These are phyloP conservation scores for Drosophila crucigera DNA, from an alignment of 2,888 invertebrate genomes.

Conservation along the genomic window DNA sequence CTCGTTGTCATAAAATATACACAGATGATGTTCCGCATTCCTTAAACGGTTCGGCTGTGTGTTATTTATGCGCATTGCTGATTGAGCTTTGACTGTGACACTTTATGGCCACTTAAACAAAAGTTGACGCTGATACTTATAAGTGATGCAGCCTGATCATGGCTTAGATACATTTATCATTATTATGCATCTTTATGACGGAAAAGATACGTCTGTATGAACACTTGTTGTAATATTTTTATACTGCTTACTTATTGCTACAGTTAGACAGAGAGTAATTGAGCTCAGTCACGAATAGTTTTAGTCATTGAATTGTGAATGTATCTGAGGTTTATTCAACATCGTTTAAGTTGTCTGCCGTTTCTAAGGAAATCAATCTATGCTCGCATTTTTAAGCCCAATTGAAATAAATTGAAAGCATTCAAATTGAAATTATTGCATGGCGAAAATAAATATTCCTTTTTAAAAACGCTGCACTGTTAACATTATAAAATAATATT, in stretches of 20 bases:
- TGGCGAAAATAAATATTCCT: neutral
- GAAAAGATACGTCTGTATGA: neutral
- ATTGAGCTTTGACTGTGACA: constrained; percentile 67
- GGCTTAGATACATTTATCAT: constrained; percentile 25
- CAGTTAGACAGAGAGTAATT: neutral
- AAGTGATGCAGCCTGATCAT: constrained; percentile 26
- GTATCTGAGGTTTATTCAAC: neutral
- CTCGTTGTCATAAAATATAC: constrained; percentile 24
- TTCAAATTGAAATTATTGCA: neutral
- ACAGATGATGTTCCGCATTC: constrained; percentile 67
- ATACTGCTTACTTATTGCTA: neutral
- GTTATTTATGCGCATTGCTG: constrained; percentile 58
- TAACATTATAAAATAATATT: neutral
- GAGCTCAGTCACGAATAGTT: neutral
- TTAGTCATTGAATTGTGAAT: neutral
- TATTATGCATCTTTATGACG: neutral
- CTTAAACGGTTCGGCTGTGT: constrained; percentile 19
- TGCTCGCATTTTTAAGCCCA: neutral
- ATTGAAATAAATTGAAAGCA: neutral
- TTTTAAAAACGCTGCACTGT: neutral
- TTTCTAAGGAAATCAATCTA: neutral
- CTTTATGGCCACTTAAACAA: constrained; percentile 19
- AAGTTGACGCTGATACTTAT: constrained; percentile 14
- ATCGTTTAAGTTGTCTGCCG: neutral
- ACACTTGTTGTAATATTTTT: neutral